Evolutionary conservation across 2,113 vertebrate genomes (phyloP).

Genomic region (Todiramphus saurophagus): DNA sequence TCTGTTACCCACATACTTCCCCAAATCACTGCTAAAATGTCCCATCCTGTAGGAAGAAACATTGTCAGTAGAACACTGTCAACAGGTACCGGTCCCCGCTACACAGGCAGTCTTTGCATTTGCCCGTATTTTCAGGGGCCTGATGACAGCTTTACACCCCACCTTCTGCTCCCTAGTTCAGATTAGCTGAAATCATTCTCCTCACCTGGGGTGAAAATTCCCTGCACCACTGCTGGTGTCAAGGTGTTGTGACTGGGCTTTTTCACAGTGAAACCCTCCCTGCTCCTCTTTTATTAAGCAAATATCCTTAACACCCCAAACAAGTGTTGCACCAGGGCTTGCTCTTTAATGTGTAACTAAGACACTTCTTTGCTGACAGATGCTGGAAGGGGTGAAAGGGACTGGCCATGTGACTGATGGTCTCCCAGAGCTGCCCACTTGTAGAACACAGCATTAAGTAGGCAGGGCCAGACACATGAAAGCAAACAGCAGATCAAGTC

Average conservation of each 20-base stretch:
- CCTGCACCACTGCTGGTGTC: background rate
- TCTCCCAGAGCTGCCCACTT: background rate
- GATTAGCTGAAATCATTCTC: background rate
- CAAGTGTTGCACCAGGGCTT: background rate
- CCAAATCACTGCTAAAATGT: background rate
- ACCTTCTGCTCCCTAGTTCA: background rate
- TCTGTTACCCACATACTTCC: background rate
- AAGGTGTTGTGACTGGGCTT: background rate
- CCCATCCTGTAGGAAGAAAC: background rate
- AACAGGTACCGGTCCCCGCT: background rate
- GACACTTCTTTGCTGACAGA: background rate
- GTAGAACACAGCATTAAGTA: background rate
- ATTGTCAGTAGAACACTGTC: background rate
- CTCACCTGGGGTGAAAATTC: background rate
- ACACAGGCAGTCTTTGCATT: background rate
- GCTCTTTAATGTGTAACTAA: background rate
- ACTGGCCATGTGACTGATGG: rapidly evolving
- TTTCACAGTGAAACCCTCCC: background rate
- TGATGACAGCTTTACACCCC: background rate
- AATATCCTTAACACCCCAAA: background rate
- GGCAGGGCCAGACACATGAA: background rate
- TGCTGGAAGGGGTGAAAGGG: background rate
- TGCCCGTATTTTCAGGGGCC: background rate
- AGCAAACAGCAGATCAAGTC: background rate
- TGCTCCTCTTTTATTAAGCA: background rate